Conservation (phyloP, 2,797 vertebrate species). For the Phylloscopus collybita region DNA sequence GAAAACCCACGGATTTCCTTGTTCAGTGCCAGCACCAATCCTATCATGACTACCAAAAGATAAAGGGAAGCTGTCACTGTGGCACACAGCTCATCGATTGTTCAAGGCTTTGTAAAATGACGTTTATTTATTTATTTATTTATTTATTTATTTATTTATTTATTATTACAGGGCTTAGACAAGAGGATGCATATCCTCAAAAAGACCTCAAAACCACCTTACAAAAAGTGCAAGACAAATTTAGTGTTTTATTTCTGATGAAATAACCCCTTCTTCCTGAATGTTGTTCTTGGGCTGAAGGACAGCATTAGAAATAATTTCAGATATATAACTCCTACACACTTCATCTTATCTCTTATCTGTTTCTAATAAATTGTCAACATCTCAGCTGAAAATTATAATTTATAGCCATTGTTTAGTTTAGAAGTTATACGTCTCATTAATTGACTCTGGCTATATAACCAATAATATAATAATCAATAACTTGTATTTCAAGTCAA, state of each 20-base stretch:
- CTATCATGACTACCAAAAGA: not conserved
- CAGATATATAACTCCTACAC: not conserved
- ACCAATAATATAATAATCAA: not conserved
- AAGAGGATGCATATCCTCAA: not conserved
- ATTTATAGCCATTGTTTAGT: constrained; percentile 40
- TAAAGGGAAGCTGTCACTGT: not conserved
- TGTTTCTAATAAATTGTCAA: not conserved
- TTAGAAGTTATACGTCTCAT: constrained; percentile 33
- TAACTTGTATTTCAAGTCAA: constrained; percentile 38
- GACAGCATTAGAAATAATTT: not conserved
- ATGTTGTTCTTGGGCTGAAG: not conserved
- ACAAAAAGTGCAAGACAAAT: not conserved
- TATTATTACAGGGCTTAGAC: not conserved
- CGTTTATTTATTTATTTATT: too few species aligned
- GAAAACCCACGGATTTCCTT: not conserved
- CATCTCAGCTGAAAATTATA: constrained; percentile 1
- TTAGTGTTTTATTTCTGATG: not conserved
- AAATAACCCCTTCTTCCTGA: not conserved
- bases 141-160: too few species aligned
- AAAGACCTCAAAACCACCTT: not conserved
- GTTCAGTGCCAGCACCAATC: not conserved
- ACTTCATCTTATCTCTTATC: not conserved
- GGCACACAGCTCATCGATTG: not conserved
- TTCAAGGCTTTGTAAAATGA: too few species aligned
- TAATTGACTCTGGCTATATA: constrained; percentile 27